A percentile compares a stretch with the other conserved stretches of the same genome.
Conservation (phyloP, 2,113 vertebrate species). For the Poeciliopsis occidentalis region DNA sequence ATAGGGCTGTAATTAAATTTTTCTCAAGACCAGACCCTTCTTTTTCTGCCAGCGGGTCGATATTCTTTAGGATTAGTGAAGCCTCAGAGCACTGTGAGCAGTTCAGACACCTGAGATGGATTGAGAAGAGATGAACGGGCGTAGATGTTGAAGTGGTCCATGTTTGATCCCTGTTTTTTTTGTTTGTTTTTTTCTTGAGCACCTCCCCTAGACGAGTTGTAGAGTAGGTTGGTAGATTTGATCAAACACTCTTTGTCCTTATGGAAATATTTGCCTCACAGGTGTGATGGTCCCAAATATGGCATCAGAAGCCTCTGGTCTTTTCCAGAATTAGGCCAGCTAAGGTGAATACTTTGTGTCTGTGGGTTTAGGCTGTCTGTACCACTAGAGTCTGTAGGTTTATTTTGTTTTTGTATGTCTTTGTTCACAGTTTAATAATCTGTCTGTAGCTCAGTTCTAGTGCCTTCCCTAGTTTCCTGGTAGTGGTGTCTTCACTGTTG, state of each 20-base stretch:
- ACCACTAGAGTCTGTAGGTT: constrained; percentile 31
- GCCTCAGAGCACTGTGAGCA: constrained; percentile 49
- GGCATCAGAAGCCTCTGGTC: constrained; percentile 79
- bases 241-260: constrained; percentile 28
- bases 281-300: constrained; percentile 79
- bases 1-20: constrained; percentile 72
- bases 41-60: constrained; percentile 46
- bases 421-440: neutral
- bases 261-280: constrained; percentile 71
- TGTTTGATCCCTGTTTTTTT: neutral
- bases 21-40: constrained; percentile 42
- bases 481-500: constrained; percentile 10
- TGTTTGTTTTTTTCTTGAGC: neutral
- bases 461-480: constrained; percentile 6
- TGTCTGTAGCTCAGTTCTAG: constrained; percentile 37
- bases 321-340: constrained; percentile 79
- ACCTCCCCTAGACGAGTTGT: neutral
- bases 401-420: neutral
- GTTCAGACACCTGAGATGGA: constrained; percentile 21
- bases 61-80: constrained; percentile 44
- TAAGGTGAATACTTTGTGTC: constrained; percentile 74
- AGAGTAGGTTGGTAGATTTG: constrained; percentile 9
- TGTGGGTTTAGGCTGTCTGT: constrained; percentile 43
- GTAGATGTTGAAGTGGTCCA: constrained; percentile 26
- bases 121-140: constrained; percentile 10